phyloP scores from a whole-genome alignment of 2,888 invertebrate genomes.

The Drosophila atripex region DNA sequence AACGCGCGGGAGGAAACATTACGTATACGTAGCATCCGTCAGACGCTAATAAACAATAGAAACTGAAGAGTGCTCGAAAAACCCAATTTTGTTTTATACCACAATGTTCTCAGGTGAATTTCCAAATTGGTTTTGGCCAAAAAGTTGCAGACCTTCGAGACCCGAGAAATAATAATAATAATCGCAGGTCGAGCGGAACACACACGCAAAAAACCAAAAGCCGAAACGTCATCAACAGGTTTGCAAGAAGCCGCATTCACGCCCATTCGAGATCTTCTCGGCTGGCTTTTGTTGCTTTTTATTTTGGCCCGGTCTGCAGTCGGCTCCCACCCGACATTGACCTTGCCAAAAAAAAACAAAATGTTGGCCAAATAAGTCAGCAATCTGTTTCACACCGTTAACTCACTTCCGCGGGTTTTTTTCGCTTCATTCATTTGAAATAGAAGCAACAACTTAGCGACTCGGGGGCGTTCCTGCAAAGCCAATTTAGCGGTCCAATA shows the following conservation, averaged over 20 bases:
- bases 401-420: conserved; percentile 68
- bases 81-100: conserved; percentile 60
- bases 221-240: conserved; percentile 64
- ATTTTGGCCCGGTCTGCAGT: conserved; percentile 14
- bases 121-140: conserved; percentile 55
- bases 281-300: not conserved
- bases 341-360: conserved; percentile 54
- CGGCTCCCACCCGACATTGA: conserved; percentile 63
- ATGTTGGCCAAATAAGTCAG: conserved; percentile 35
- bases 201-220: conserved; percentile 12
- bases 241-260: conserved; percentile 55
- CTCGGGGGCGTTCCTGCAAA: conserved; percentile 39
- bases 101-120: conserved; percentile 61
- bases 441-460: not conserved
- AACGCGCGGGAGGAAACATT: conserved; percentile 48
- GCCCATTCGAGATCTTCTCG: conserved; percentile 23
- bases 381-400: conserved; percentile 59
- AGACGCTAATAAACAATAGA: conserved; percentile 22
- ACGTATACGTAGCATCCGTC: conserved; percentile 7
- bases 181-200: conserved; percentile 34
- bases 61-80: conserved; percentile 53
- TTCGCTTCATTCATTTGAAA: conserved; percentile 23
- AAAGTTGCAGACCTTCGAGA: conserved; percentile 70
- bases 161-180: conserved; percentile 19
- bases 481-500: conserved; percentile 6